Conservation (phyloP, 2,888 invertebrate species). For the Ischnus inquisitorius region DNA sequence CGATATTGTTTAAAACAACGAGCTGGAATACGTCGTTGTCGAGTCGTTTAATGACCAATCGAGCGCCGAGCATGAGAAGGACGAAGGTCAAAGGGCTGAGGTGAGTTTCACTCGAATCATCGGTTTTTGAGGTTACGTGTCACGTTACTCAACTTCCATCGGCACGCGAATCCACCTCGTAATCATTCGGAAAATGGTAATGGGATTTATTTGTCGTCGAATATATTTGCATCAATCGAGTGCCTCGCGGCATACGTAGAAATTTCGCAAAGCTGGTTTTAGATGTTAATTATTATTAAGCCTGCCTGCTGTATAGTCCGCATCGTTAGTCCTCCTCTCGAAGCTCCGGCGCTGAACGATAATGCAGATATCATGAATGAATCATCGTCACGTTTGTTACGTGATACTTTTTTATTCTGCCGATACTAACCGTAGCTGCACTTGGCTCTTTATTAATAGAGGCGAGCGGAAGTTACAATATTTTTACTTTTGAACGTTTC, state of each 20-base stretch:
- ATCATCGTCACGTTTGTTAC: too few species aligned
- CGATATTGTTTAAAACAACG: neutral
- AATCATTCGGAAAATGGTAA: neutral
- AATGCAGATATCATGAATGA: too few species aligned
- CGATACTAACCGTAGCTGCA: too few species aligned
- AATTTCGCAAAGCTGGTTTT: too few species aligned
- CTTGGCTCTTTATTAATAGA: too few species aligned
- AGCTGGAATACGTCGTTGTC: neutral
- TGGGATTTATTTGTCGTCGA: neutral
- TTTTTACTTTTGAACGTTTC: too few species aligned
- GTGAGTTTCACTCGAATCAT: slow-evolving; percentile 28
- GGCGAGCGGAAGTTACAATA: too few species aligned
- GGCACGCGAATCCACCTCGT: neutral
- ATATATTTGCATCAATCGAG: neutral
- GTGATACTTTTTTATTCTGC: too few species aligned
- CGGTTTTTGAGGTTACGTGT: slow-evolving; percentile 51
- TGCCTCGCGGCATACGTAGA: too few species aligned
- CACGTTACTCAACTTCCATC: slow-evolving; percentile 22
- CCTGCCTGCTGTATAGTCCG: too few species aligned
- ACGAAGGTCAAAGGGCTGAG: slow-evolving; percentile 51
- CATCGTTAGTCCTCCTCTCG: too few species aligned
- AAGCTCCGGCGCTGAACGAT: too few species aligned
- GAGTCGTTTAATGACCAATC: slow-evolving; percentile 26
- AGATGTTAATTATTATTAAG: neutral
- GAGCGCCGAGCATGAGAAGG: slow-evolving; percentile 59